Evolutionary conservation across 2,888 invertebrate genomes (phyloP), one percentile per base, ranked within the genome.

Genomic region (Taphrorychus bicolor): DNA sequence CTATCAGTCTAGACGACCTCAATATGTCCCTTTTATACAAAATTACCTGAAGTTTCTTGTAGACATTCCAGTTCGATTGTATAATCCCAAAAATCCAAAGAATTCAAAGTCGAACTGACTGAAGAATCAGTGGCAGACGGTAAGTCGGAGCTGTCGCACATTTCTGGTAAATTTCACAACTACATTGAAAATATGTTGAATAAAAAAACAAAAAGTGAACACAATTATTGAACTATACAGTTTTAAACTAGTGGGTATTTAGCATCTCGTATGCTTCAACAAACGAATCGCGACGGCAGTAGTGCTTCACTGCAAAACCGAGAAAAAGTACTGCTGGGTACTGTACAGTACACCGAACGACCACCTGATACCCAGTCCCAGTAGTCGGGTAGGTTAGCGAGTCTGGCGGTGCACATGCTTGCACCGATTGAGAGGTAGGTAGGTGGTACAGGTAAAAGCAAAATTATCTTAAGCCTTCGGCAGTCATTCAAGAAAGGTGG

Each of bases 61-160:
- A 92, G 84, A 81, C 91, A 92, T 80, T 92, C 92, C 82, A 93
- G 83, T 81, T 93, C 93, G 75, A 93, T 91, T 53, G 91, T 90
- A 80, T 93, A 93, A 85, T 93, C 93, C 93, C 93, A 93, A 77
- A 89, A 88, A 80, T 93, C 93, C 81, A 93, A 82, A 58, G 92
- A 91, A 78, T 88, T 90, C 51, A 83, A 76, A 65, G 81, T 74
- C 78, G 83, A 76, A 78, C 83, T 75, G 77, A 82, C 75, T 75
- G 80, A 73, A 77, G 83, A 77, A 76, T 80, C 56, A 3, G 61
- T 22, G 3, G 48, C 23, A 52, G 68, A 63, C 3, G 58, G 64
- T 23, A 54, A 19, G 16, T 69, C 79, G 75, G 79, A 57, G 52
- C 75, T 76, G 5, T 77, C 78, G 74, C 78, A 75, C 81, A 81